Evolutionary conservation across 2,113 vertebrate genomes (phyloP).

Genomic region (Craseonycteris thonglongyai): DNA sequence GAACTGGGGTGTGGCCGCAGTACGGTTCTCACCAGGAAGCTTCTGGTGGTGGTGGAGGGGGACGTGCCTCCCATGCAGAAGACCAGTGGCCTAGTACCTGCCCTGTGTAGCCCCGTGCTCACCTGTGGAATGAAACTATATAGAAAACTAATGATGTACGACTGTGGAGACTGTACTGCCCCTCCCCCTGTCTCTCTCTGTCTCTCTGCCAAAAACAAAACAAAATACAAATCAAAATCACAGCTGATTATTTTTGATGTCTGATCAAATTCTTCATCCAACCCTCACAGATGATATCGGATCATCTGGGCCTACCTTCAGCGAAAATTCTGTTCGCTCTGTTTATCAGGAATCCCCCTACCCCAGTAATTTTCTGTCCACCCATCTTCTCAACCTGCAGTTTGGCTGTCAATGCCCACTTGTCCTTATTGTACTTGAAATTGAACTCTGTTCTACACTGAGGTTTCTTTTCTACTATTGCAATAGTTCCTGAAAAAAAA

Average conservation of each 20-base stretch:
- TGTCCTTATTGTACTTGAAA: not conserved
- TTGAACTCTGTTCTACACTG: not conserved
- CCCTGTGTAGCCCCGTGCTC: too few relatives aligned
- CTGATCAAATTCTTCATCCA: not conserved
- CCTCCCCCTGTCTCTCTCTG: too few relatives aligned
- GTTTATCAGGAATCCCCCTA: not conserved
- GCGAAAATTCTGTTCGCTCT: not conserved
- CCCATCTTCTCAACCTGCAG: not conserved
- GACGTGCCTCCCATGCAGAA: too few relatives aligned
- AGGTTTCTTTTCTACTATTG: not conserved
- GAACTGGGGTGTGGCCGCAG: too few relatives aligned
- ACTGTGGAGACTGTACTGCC: too few relatives aligned
- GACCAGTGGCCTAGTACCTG: too few relatives aligned
- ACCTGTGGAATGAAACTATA: too few relatives aligned
- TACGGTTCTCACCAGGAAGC: too few relatives aligned
- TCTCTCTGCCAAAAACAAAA: too few relatives aligned
- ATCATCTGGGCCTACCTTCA: not conserved
- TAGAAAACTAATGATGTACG: too few relatives aligned
- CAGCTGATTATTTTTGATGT: not conserved
- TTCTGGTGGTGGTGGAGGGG: too few relatives aligned
- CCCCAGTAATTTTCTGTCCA: not conserved
- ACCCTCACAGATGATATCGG: not conserved
- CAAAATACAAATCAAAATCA: too few relatives aligned
- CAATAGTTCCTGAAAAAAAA: not conserved
- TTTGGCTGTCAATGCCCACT: not conserved